Percentiles rank a stretch among this genome's conserved stretches.
These are phyloP conservation scores for Piprites chloris DNA, from an alignment of 2,113 vertebrate genomes.

Conservation along the genomic window DNA sequence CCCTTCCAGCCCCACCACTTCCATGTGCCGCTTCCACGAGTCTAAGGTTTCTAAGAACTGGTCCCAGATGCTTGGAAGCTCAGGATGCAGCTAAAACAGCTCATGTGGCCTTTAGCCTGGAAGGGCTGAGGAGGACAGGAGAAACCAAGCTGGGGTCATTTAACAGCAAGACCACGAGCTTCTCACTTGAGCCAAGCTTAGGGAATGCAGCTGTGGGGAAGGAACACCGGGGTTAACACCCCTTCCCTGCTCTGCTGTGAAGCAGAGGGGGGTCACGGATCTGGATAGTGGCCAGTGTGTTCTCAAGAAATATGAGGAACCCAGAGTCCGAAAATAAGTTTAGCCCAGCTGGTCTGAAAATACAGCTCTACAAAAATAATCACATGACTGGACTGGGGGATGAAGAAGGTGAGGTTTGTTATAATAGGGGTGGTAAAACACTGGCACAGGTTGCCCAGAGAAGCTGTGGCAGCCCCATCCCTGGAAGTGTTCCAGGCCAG, in stretches of 20 bases:
- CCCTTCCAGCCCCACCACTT: not conserved
- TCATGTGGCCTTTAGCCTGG: not conserved
- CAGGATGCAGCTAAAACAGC: not conserved
- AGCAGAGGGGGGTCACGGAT: not conserved
- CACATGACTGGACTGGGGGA: not conserved
- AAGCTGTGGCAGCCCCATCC: not conserved
- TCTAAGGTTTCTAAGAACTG: slow-evolving; percentile 26
- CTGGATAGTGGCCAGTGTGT: not conserved
- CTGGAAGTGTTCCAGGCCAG: not conserved
- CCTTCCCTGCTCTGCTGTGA: not conserved
- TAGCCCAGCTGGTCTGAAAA: not conserved
- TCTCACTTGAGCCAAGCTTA: not conserved
- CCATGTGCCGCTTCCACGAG: not conserved
- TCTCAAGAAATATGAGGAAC: rapidly evolving
- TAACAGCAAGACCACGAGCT: not conserved
- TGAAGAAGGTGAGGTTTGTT: no score
- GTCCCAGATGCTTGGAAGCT: slow-evolving; percentile 5
- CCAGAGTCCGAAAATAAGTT: not conserved
- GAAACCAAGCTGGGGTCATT: not conserved
- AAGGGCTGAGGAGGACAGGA: not conserved
- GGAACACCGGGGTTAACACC: rapidly evolving
- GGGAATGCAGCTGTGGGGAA: not conserved
- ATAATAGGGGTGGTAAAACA: not conserved
- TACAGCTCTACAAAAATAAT: not conserved
- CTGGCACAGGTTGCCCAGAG: not conserved